These are phyloP conservation scores for Gulo gulo DNA, from an alignment of 2,113 vertebrate genomes.

Conservation along the genomic window DNA sequence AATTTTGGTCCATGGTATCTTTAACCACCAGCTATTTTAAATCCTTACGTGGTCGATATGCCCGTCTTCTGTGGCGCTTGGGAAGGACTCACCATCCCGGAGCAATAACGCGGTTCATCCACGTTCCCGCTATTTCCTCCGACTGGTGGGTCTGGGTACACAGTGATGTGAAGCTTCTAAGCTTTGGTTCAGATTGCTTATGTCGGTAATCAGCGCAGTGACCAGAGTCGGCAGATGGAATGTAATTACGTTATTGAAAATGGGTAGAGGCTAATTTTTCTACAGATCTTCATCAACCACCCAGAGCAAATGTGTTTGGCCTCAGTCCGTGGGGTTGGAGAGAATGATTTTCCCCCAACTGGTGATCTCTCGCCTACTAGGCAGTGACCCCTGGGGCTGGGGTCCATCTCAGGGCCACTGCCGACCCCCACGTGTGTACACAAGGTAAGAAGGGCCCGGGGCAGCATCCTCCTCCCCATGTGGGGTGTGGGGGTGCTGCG, in stretches of 20 bases:
- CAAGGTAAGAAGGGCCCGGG: rapidly evolving
- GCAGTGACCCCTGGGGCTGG: not conserved
- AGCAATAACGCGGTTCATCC: rapidly evolving
- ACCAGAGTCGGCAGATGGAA: not conserved
- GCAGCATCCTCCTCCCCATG: rapidly evolving
- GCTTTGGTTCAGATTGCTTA: not conserved
- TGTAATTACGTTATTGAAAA: not conserved
- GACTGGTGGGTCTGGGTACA: not conserved
- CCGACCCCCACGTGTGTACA: rapidly evolving
- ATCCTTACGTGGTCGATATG: rapidly evolving
- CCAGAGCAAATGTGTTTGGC: rapidly evolving
- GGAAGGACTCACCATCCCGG: not conserved
- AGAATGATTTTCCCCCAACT: rapidly evolving
- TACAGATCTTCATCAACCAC: not conserved
- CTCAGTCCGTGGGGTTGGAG: not conserved
- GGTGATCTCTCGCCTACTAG: not conserved
- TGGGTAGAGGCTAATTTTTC: not conserved
- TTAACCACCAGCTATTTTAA: rapidly evolving
- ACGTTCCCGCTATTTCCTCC: rapidly evolving
- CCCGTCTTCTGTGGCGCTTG: rapidly evolving
- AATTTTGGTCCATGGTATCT: not conserved
- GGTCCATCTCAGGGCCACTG: not conserved
- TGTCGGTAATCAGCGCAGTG: not conserved
- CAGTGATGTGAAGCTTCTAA: not conserved
- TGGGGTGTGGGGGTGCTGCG: rapidly evolving